Evolutionary conservation across 2,888 invertebrate species (phyloP).

Genomic region (Oithona nana): DNA sequence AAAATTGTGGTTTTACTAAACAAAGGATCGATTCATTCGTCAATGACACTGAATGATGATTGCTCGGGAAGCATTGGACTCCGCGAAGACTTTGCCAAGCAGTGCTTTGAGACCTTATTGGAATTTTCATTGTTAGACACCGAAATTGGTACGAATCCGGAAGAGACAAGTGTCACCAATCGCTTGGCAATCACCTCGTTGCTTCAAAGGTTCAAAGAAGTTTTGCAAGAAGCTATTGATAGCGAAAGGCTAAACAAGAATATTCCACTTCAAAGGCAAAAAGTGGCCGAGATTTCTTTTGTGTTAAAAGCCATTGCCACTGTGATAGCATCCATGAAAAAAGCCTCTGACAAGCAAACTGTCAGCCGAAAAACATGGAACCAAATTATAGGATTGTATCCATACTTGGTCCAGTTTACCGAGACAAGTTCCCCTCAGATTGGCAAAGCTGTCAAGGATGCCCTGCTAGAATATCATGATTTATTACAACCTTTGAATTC

Average conservation of each 20-base stretch:
- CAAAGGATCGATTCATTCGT: conserved; percentile 64
- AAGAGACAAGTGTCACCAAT: conserved; percentile 34
- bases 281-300: conserved; percentile 77
- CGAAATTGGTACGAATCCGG: conserved; percentile 18
- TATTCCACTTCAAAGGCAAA: conserved; percentile 59
- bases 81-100: conserved; percentile 84
- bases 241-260: conserved; percentile 64
- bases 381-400: conserved; percentile 76
- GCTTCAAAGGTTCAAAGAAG: conserved; percentile 77
- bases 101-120: conserved; percentile 82
- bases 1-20: conserved; percentile 64
- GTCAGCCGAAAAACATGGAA: conserved; percentile 81
- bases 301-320: conserved; percentile 86
- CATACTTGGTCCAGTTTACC: conserved; percentile 65
- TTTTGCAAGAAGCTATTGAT: conserved; percentile 64
- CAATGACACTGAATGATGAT: conserved; percentile 21
- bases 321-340: conserved; percentile 72
- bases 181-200: conserved; percentile 65
- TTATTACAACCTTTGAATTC: conserved; percentile 5
- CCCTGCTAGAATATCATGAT: conserved; percentile 11
- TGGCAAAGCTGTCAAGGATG: conserved; percentile 1
- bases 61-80: conserved; percentile 53
- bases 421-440: conserved; percentile 35
- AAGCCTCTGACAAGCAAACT: conserved; percentile 70
- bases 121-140: conserved; percentile 54